Evolutionary conservation across 2,113 vertebrate genomes (phyloP), one percentile per base, ranked within the genome.

Genomic region (Ibidorhyncha struthersii): DNA sequence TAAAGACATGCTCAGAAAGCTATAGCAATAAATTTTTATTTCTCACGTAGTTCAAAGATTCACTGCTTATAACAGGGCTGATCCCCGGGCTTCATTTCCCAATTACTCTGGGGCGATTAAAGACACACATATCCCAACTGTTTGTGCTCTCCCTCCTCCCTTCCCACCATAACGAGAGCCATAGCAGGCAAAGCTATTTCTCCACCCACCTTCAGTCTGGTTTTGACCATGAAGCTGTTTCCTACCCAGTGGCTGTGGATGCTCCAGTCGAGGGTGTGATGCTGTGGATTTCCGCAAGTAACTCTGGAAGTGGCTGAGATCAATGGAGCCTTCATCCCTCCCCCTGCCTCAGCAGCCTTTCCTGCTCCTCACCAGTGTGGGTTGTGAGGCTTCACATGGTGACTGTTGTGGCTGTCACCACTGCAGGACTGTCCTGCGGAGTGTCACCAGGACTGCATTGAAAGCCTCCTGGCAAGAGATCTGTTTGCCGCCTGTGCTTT

Each of bases 321-420:
- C 32, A 10, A 53, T 36, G 56, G 11, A 90, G 13, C 18, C 72
- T 43, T 49, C 45, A 40, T 38, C 53, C 17, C 41, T 49, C 21
- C 0, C 0, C 2, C 8, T 11, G 9, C 36, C 18, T 56, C 0
- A 0, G 61, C 27, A 71, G 15, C 30, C 20, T 70, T 1, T 0
- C 34, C 50, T 41, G 55, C 53, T 90, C 7, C 17, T 85, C 16
- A 10, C n/a, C 6, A 3, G 66, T 4, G 0, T 19, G 70, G 62
- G 47, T 5, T 56, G 36, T 26, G 82, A 63, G 29, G 43, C 56
- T 82, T 79, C 67, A 43, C 41, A 26, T 0, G 0, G 32, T 2
- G 3, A 10, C 55, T 53, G 17, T 52, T 5, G 18, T 22, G 36
- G 38, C 27, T 76, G 34, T 56, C 55, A 52, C 8, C 17, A 10